Evolutionary conservation across 2,797 vertebrate genomes (phyloP), one percentile per base, ranked within the genome.

Genomic region (Gallinago nigripennis): DNA sequence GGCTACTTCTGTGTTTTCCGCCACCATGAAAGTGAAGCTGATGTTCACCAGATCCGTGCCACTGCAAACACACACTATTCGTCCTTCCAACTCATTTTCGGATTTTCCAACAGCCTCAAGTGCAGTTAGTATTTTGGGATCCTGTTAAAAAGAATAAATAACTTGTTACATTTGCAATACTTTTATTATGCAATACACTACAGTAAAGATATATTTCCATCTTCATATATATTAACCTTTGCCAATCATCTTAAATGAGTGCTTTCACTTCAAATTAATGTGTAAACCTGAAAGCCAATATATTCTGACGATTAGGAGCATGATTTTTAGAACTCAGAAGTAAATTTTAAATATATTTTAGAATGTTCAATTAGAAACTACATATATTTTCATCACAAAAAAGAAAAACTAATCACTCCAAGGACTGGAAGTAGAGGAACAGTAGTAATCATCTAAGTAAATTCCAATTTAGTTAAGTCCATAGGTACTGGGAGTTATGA

Each of bases 31-130:
- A 86, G 99, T 99, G 97, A 99, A 99, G 98, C 98, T 99, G 97
- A 99, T 99, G 98, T 99, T 99, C 97, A 99, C 99, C 96, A 99
- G 98, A 96, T 99, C 99, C 2, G 98, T 98, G 41, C 99, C 99
- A 31, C 99, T 99, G 98, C 99, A 99, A 95, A 99, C 98, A 83
- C 99, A 99, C 86, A 99, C 98, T 95, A 99, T 98, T 82, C 98
- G 98, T 48, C 99, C 99, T 89, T 99, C 99, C 94, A 99, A 77
- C 86, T 99, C 99, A 6, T 98, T 98, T 97, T 99, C 99, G 0
- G 98, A 98, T 96, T 99, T 99, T 82, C 99, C 99, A 41, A 98
- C 97, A 82, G 98, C 98, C 96, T 99, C 99, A 2, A 99, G 99
- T 9, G 98, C 99, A 7, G 98, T 98, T 69, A 99, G 90, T 88